Evolutionary conservation across 2,888 invertebrate species (phyloP), one percentile per base, ranked within the genome.

Genomic region (Drosophila bunnanda): DNA sequence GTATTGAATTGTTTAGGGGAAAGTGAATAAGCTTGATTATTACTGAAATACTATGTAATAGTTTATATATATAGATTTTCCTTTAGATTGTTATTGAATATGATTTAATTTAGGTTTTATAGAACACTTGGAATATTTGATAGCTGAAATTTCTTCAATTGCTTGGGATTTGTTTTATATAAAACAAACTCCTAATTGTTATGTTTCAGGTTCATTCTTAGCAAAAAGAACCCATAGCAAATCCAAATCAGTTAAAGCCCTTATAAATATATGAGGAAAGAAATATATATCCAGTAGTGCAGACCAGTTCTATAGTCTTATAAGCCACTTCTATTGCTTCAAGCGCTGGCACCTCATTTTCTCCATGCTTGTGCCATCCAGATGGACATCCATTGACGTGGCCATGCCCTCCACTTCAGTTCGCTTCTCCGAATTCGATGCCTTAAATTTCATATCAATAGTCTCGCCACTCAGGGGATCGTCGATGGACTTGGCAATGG

Each of bases 391-490:
- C 39, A 43, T 46, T 13, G 85, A 43, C 4, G 34, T 43, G 13
- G 77, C 43, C 44, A 57, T 28, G 10, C 1, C 34, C 56, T 41
- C 30, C 30, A 30, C 36, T 12, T 60, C 44, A 4, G 9, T 9
- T 20, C 36, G 32, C 4, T 8, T 50, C 7, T n/a, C 59, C 12
- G 10, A 1, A 13, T 17, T 17, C 2, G 58, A 25, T 4, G 55
- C 39, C 4, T 50, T 50, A 0, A 30, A 75, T 8, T 54, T 32
- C 12, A 83, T 44, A 2, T 70, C 56, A 10, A 81, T 15, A 4
- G 79, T 83, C 7, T 48, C 68, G 8, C 79, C 82, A 57, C 58
- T 79, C 2, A 80, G 10, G 0, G 77, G 77, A 71, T 80, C 85
- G 13, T 79, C 68, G 1, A 1, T 22, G 36, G 56, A 38, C 34